A percentile compares a stretch with the other conserved stretches of the same genome.
Conservation (phyloP, 1,140 invertebrate species). For the Drosophila funebris region DNA sequence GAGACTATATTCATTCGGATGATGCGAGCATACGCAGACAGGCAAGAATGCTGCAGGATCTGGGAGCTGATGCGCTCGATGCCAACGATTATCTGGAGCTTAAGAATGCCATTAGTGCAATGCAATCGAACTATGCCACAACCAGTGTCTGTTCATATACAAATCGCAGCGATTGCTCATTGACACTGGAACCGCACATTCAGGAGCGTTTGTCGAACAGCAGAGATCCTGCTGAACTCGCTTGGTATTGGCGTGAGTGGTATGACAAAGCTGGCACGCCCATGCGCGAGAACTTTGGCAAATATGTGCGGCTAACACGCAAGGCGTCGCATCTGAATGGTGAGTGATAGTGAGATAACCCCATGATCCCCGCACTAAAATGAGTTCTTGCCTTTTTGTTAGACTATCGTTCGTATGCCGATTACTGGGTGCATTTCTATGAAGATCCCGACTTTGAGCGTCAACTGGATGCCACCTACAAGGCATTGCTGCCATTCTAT, state of each 20-base stretch:
- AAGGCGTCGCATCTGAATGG: conserved; percentile 91
- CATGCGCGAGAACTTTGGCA: conserved; percentile 88
- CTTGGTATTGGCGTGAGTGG: conserved; percentile 91
- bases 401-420: conserved; percentile 79
- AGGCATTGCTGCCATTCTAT: conserved; percentile 86
- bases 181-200: conserved; percentile 92
- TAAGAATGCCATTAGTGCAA: conserved; percentile 88
- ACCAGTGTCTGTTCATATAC: conserved; percentile 90
- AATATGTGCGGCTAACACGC: conserved; percentile 90
- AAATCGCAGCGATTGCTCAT: conserved; percentile 88
- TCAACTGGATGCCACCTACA: conserved; percentile 84
- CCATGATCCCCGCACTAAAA: not conserved
- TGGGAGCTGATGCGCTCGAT: conserved; percentile 59
- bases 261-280: conserved; percentile 89
- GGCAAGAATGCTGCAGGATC: conserved; percentile 54
- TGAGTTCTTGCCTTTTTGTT: not conserved
- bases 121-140: conserved; percentile 91
- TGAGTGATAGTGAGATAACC: conserved; percentile 84
- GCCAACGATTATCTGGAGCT: conserved; percentile 83
- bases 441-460: conserved; percentile 85
- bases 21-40: conserved; percentile 68
- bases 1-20: conserved; percentile 41
- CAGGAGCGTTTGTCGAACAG: conserved; percentile 88
- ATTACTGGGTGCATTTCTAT: conserved; percentile 85
- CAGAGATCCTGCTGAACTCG: conserved; percentile 89